phyloP scores from a whole-genome alignment of 2,888 invertebrate genomes.

The Drosophila gaucha region DNA sequence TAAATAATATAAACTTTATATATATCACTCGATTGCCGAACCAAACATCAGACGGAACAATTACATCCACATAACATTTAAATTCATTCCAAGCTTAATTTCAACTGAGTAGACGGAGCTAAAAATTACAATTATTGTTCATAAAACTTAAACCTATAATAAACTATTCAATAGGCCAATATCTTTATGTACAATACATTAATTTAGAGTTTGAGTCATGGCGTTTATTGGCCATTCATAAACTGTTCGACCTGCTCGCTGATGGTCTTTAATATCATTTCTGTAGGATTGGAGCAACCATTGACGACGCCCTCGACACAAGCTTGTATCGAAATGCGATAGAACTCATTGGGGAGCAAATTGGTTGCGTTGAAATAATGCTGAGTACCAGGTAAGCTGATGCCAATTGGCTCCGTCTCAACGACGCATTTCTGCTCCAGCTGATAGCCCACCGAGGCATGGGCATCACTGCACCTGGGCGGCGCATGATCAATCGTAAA shows the following conservation, averaged over 20 bases:
- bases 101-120: background rate
- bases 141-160: background rate
- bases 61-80: slow-evolving; percentile 5
- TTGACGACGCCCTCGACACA: slow-evolving; percentile 73
- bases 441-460: slow-evolving; percentile 51
- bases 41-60: slow-evolving; percentile 15
- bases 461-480: slow-evolving; percentile 49
- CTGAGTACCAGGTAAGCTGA: slow-evolving; percentile 50
- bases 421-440: slow-evolving; percentile 66
- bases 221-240: slow-evolving; percentile 30
- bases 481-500: slow-evolving; percentile 54
- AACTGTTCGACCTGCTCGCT: slow-evolving; percentile 49
- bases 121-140: too few species aligned
- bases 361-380: slow-evolving; percentile 59
- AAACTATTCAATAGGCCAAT: background rate
- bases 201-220: too few species aligned
- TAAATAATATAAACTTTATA: slow-evolving; percentile 24
- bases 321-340: slow-evolving; percentile 78
- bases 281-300: slow-evolving; percentile 76
- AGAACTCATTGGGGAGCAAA: slow-evolving; percentile 58
- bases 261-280: slow-evolving; percentile 62
- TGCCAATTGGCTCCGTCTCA: slow-evolving; percentile 53
- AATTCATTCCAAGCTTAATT: background rate
- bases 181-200: slow-evolving; percentile 4
- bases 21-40: slow-evolving; percentile 17